Evolutionary conservation across 2,888 invertebrate genomes (phyloP), one percentile per base, ranked within the genome.

Genomic region (Tillus elongatus): DNA sequence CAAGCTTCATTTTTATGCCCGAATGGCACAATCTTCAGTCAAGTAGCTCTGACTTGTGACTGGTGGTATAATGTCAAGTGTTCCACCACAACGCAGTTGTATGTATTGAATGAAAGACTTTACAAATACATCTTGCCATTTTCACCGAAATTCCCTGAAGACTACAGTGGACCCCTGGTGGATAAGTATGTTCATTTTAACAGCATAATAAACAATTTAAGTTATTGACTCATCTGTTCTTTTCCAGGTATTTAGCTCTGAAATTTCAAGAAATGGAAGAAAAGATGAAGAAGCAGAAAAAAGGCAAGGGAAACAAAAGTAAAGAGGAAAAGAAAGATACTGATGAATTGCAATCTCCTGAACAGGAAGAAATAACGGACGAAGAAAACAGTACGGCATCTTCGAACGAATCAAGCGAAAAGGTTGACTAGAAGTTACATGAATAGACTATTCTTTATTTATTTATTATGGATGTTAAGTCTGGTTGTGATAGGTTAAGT

Each of bases 61-160:
- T 90, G 89, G 89, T 90, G 89, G 89, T 90, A 86, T 66, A 90
- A 90, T 60, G 89, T 90, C 0, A 81, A 83, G 53, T 90, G 89
- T 60, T 76, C 83, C 14, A 76, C 82, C 9, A 88, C 89, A 0
- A 69, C 85, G 0, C 89, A 90, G 60, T 73, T 87, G 0, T 90
- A 90, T 61, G 89, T 90, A 2, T 69, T 90, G 3, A 90, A 90
- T 53, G 89, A 90, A 63, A 75, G 89, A 43, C 74, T 90, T 2
- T 90, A 90, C 66, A 88, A 89, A 58, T 90, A 83, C 56, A 89
- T 90, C 44, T 61, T 89, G 47, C 89, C 89, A 2, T 77, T 86
- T 49, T 80, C 82, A 51, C 89, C 89, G 0, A 88, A 85, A 60
- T 90, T 90, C 57, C 90, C 90, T 0, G 89, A 90, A 62, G 90